phyloP scores from a whole-genome alignment of 2,888 invertebrate species.

The Eilema caniola region DNA sequence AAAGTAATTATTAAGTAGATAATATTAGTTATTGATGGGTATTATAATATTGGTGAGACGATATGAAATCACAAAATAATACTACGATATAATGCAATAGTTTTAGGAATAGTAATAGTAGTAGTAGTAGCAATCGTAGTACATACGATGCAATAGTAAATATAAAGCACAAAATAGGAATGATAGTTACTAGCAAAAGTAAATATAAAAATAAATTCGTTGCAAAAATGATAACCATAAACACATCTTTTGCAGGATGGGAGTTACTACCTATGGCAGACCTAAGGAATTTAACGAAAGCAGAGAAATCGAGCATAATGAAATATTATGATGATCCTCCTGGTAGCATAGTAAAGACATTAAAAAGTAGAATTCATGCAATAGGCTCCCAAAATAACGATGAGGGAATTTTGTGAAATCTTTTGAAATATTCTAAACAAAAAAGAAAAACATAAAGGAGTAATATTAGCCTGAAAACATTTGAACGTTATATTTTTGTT shows the following conservation, averaged over 20 bases:
- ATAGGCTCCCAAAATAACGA: not conserved
- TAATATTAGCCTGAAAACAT: not conserved
- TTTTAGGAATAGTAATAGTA: too few relatives aligned
- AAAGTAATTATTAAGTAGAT: not conserved
- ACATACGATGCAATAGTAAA: too few relatives aligned
- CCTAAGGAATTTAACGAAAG: not conserved
- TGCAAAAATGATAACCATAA: not conserved
- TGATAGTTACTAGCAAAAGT: not conserved
- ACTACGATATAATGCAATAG: too few relatives aligned
- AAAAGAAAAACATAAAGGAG: too few relatives aligned
- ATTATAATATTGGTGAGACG: too few relatives aligned
- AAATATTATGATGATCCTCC: slow-evolving; percentile 9
- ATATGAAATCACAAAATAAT: too few relatives aligned
- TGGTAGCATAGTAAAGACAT: not conserved
- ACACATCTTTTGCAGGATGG: slow-evolving; percentile 8
- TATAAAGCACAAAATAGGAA: not conserved
- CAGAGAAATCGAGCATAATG: not conserved
- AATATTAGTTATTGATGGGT: not conserved
- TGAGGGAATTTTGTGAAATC: not conserved
- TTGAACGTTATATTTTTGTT: too few relatives aligned
- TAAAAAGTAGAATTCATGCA: not conserved
- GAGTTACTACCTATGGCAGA: slow-evolving; percentile 1
- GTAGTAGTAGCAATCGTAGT: too few relatives aligned
- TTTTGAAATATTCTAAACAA: not conserved
- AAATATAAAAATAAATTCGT: not conserved